A percentile compares a stretch with the other conserved stretches of the same genome.
Conservation (phyloP, 2,797 vertebrate genomes). For the Lepus oiostolus region DNA sequence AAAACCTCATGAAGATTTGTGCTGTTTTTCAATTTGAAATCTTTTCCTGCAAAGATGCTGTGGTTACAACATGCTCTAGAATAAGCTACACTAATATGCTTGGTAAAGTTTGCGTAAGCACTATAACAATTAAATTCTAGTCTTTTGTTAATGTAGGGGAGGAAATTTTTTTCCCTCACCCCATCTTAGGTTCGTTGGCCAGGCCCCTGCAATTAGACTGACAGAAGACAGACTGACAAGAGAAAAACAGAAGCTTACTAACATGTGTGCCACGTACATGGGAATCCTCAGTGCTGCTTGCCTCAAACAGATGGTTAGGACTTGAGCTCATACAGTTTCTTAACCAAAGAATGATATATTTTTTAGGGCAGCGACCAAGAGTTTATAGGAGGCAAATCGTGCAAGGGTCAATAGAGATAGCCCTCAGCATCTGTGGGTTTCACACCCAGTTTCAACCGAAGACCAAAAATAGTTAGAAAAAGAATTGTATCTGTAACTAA, state of each 20-base stretch:
- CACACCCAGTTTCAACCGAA: background rate
- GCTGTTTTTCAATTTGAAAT: slow-evolving; percentile 61
- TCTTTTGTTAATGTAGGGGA: background rate
- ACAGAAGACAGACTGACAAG: background rate
- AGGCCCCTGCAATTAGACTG: background rate
- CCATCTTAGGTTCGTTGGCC: background rate
- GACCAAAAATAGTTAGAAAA: background rate
- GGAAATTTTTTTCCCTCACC: background rate
- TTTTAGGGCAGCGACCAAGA: background rate
- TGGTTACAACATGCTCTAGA: background rate
- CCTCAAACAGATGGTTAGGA: background rate
- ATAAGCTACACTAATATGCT: background rate
- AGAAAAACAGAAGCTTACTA: background rate
- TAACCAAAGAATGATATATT: background rate
- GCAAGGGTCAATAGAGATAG: background rate
- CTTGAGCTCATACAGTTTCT: background rate
- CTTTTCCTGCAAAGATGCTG: slow-evolving; percentile 38
- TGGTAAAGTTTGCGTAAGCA: slow-evolving; percentile 23
- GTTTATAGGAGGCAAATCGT: background rate
- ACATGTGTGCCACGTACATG: background rate
- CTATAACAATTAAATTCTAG: background rate
- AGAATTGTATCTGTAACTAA: background rate
- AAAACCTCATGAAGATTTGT: background rate
- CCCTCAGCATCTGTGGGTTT: background rate
- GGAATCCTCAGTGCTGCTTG: background rate